phyloP scores from a whole-genome alignment of 2,797 vertebrate genomes.

The Sebastes oblongus region DNA sequence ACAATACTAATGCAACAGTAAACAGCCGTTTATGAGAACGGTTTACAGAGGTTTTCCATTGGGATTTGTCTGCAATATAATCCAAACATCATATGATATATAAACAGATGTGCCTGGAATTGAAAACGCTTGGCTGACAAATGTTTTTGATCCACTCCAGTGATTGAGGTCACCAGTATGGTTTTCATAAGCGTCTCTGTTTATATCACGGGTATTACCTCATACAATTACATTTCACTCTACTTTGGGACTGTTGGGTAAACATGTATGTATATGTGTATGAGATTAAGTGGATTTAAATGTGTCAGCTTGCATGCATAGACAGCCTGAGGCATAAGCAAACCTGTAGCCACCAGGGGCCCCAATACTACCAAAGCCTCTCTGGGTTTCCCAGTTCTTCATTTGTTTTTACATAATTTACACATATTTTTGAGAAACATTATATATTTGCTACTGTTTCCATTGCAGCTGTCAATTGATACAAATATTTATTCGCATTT shows the following conservation, averaged over 20 bases:
- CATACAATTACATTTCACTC: slow-evolving; percentile 48
- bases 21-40: slow-evolving; percentile 68
- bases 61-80: slow-evolving; percentile 66
- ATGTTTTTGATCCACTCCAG: slow-evolving; percentile 66
- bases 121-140: slow-evolving; percentile 61
- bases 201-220: slow-evolving; percentile 52
- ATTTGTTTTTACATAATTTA: neutral
- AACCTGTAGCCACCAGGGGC: slow-evolving; percentile 6
- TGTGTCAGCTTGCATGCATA: neutral
- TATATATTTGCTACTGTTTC: neutral
- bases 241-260: slow-evolving; percentile 25
- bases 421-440: neutral
- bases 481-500: neutral
- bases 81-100: slow-evolving; percentile 66
- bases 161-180: slow-evolving; percentile 65
- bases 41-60: slow-evolving; percentile 60
- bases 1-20: slow-evolving; percentile 67
- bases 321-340: slow-evolving; percentile 24
- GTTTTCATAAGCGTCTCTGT: slow-evolving; percentile 46
- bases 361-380: slow-evolving; percentile 12
- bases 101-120: slow-evolving; percentile 74
- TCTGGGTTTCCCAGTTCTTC: neutral
- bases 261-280: slow-evolving; percentile 15
- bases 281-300: neutral
- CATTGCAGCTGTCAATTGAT: neutral